Conservation (phyloP, 2,113 vertebrate species). For the Sciurus niger region DNA sequence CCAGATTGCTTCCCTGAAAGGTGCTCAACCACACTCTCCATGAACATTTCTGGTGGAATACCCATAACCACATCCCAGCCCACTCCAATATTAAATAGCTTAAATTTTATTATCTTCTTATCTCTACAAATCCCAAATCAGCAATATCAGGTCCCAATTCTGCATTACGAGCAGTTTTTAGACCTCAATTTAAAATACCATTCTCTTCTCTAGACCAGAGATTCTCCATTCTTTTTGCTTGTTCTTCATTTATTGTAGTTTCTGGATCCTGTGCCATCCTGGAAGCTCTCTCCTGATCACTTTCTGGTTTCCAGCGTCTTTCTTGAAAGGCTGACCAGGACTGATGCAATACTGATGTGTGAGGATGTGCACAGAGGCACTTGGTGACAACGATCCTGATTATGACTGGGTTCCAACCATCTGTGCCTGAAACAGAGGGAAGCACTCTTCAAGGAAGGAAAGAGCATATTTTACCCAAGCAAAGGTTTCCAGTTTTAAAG, state of each 20-base stretch:
- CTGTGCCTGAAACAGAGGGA: background rate
- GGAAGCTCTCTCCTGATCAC: background rate
- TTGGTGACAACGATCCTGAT: background rate
- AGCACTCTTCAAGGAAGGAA: background rate
- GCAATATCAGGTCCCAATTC: background rate
- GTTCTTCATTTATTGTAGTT: background rate
- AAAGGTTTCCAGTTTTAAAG: background rate
- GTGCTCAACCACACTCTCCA: background rate
- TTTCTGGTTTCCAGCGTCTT: background rate
- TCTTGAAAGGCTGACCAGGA: background rate
- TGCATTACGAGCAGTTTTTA: background rate
- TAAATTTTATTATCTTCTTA: slow-evolving; percentile 1
- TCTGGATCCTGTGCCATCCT: background rate
- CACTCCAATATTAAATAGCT: background rate
- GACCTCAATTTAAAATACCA: background rate
- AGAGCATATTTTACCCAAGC: background rate
- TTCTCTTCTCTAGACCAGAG: background rate
- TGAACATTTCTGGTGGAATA: background rate
- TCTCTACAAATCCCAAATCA: background rate
- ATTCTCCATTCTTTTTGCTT: background rate
- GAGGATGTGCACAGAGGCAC: background rate
- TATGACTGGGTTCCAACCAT: background rate
- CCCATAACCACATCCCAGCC: background rate
- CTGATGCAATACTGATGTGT: background rate
- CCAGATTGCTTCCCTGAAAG: background rate